phyloP scores from a whole-genome alignment of 2,888 invertebrate species.

The Calameuta idolon region DNA sequence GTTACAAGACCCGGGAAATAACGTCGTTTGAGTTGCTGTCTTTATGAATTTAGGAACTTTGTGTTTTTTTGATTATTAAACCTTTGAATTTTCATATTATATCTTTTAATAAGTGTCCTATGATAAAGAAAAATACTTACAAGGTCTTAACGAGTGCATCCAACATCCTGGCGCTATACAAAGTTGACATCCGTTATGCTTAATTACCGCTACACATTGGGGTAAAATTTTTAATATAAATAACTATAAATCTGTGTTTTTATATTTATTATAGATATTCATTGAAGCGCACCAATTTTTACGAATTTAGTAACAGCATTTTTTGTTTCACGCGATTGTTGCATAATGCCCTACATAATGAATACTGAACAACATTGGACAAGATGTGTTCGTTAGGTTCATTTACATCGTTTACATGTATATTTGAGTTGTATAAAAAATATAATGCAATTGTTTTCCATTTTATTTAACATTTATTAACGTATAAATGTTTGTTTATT shows the following conservation, averaged over 20 bases:
- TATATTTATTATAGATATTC: not conserved
- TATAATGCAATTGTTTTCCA: not conserved
- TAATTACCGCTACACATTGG: not conserved
- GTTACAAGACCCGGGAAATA: not conserved
- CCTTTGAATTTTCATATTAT: not conserved
- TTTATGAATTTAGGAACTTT: not conserved
- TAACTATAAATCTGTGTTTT: not conserved
- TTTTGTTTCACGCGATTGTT: not conserved
- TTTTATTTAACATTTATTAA: not conserved
- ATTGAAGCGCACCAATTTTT: not conserved
- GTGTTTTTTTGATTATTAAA: not conserved
- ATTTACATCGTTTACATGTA: not conserved
- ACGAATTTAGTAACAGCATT: not conserved
- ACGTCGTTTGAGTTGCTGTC: not conserved
- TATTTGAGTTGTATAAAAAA: not conserved
- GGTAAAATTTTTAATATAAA: not conserved
- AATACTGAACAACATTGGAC: no score
- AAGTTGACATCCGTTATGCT: not conserved
- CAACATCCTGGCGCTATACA: not conserved
- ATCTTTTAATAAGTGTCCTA: not conserved
- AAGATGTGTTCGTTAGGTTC: no score
- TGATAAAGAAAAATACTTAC: not conserved
- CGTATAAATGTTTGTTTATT: no score
- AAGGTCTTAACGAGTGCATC: not conserved
- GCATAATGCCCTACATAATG: no score